Base-by-base conservation (phyloP, 1,140 invertebrate genomes). In the Druon quercuslanigerum region DNA sequence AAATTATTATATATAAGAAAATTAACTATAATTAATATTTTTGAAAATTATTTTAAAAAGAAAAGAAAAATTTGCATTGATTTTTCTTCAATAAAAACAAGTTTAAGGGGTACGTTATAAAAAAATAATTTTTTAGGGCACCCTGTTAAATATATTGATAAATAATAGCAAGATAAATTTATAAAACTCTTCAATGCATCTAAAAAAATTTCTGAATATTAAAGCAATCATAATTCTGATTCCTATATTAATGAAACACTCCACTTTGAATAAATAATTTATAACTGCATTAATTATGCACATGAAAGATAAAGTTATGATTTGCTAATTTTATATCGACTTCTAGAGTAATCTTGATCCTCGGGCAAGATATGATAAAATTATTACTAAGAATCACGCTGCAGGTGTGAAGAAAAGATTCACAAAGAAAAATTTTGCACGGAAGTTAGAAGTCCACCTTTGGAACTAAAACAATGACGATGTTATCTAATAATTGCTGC, bases 401-500 rank as follows among this genome's bases (percentile, higher is more conserved):
- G 33, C 25, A 66, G 60, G 60, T 66, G 60, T 33, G 60, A 66
- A 66, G 60, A 66, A 46, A 66, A 46, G 13, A 17, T 66, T 33
- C 25, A 1, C 25, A 56, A 66, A 40, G 7, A 3, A 33, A 40
- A 66, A 66, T 66, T 14, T 66, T 66, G 60, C 60, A 66, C 60
- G 60, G 40, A 66, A 66, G 14, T 3, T 66, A 11, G 9, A 33
- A 66, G 60, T n/a, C 25, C 14, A 40, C n/a, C 71, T 54, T 50
- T 5, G 52, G 66, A 40, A 66, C 13, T 3, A n/a, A 72, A 72
- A 20, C 13, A 14, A 19, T 20, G 50, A 52, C 71, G 80, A 83
- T 85, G 78, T 78, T 82, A 87, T 87, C 82, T 83, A 70, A 72
- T 83, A 83, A 86, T 88, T 86, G 80, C 79, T 57, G 50, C 70